Percentiles rank a stretch among this genome's conserved stretches.
Conservation (phyloP, 64 coral and sea anemone genomes). For the Astreopora myriophthalma region DNA sequence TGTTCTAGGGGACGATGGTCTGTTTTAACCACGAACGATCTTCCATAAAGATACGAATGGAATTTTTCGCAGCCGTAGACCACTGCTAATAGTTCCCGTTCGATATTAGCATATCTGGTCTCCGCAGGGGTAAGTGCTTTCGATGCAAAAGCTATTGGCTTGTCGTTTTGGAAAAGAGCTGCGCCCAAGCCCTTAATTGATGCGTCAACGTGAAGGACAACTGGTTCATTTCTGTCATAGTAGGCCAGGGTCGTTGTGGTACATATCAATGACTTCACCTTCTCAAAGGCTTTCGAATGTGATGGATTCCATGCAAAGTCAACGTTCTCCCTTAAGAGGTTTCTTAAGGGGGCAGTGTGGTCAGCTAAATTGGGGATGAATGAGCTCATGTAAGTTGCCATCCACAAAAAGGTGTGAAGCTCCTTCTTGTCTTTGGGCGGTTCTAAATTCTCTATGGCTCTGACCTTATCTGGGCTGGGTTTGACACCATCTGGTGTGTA, state of each 20-base stretch:
- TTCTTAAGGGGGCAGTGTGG: conserved; percentile 45
- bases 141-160: not conserved
- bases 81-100: not conserved
- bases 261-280: conserved; percentile 38
- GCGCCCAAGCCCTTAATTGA: conserved; percentile 51
- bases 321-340: conserved; percentile 33
- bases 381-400: conserved; percentile 48
- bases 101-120: not conserved
- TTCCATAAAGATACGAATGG: not conserved
- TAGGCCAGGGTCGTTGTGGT: conserved; percentile 25
- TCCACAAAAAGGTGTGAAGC: conserved; percentile 50
- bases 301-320: conserved; percentile 16
- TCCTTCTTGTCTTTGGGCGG: conserved; percentile 56
- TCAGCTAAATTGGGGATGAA: conserved; percentile 71
- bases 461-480: conserved; percentile 62
- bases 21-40: conserved; percentile 17
- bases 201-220: conserved; percentile 41
- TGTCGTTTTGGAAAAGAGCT: conserved; percentile 50
- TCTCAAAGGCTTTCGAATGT: conserved; percentile 53
- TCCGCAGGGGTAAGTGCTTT: not conserved
- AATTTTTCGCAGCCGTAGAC: not conserved
- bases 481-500: conserved; percentile 58
- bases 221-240: not conserved
- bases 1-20: conserved; percentile 30
- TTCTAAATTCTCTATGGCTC: conserved; percentile 44